Conservation (phyloP, 2,797 vertebrate genomes). For the Acanthopagrus latus region DNA sequence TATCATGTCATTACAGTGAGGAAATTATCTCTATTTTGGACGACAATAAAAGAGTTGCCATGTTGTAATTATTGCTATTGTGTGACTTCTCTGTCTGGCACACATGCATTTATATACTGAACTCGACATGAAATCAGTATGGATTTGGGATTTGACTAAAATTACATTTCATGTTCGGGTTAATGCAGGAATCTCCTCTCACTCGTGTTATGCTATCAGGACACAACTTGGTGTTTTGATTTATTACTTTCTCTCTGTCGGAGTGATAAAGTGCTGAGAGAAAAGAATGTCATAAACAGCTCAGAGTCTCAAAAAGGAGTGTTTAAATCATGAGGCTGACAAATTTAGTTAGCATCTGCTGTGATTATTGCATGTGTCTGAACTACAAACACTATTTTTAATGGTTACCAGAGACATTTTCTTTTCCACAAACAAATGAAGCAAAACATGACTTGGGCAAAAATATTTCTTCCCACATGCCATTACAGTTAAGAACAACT, state of each 20-base stretch:
- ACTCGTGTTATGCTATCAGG: neutral
- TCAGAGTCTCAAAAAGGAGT: constrained; percentile 26
- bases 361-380: constrained; percentile 4
- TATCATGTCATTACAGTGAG: constrained; percentile 68
- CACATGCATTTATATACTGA: constrained; percentile 30
- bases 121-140: constrained; percentile 44
- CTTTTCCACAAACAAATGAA: neutral
- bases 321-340: constrained; percentile 30
- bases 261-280: constrained; percentile 46
- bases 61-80: constrained; percentile 74
- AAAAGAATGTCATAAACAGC: constrained; percentile 45
- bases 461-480: neutral
- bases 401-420: neutral
- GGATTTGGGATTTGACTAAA: constrained; percentile 48
- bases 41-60: constrained; percentile 68
- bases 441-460: neutral
- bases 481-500: neutral
- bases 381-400: neutral
- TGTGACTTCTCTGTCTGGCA: constrained; percentile 57
- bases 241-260: constrained; percentile 42
- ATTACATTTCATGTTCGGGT: constrained; percentile 45
- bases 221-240: constrained; percentile 46
- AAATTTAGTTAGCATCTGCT: constrained; percentile 23
- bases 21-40: constrained; percentile 75
- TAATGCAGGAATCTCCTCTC: constrained; percentile 48